phyloP scores from a whole-genome alignment of 1,140 invertebrate species.

The Gerris buenoi region DNA sequence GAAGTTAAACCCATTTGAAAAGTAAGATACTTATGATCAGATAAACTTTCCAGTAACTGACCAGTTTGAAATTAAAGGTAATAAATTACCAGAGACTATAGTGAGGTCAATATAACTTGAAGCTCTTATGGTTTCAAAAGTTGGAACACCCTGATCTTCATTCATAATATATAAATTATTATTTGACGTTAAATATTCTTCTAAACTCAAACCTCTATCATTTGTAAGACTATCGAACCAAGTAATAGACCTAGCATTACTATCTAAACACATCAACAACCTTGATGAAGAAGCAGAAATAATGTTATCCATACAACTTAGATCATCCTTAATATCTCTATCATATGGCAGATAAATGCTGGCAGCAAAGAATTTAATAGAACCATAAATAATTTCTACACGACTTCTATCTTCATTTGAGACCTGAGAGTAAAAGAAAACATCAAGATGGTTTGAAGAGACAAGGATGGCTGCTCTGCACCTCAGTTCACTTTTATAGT shows the following conservation, averaged over 20 bases:
- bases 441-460: not conserved
- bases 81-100: not conserved
- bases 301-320: not conserved
- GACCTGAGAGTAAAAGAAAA: not conserved
- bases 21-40: not conserved
- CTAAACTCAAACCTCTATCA: not conserved
- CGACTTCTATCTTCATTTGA: not conserved
- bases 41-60: not conserved
- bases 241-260: not conserved
- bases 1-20: not conserved
- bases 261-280: not conserved
- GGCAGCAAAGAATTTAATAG: not conserved
- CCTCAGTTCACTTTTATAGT: not conserved
- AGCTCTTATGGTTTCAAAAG: not conserved
- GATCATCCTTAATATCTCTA: not conserved
- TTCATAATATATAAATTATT: not conserved
- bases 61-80: not conserved
- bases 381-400: not conserved
- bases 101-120: not conserved
- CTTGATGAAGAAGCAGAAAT: not conserved
- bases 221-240: not conserved
- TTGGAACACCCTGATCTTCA: not conserved
- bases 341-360: not conserved
- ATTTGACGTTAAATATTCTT: not conserved
- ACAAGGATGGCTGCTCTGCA: not conserved